Evolutionary conservation across 2,888 invertebrate species (phyloP).

Genomic region (Clostera curtula): DNA sequence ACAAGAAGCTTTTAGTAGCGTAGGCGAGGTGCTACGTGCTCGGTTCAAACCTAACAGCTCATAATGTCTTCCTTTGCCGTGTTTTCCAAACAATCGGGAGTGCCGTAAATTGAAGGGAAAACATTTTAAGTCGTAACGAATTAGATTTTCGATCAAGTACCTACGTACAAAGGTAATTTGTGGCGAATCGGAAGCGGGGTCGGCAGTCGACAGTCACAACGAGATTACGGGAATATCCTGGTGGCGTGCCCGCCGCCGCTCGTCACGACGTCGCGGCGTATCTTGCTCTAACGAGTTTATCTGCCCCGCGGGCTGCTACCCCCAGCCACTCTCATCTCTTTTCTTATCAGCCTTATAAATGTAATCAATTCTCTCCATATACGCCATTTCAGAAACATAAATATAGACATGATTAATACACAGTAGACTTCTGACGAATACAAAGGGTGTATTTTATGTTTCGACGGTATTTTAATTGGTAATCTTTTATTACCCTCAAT

Average conservation of each 20-base stretch:
- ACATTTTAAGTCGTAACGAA: conserved; percentile 49
- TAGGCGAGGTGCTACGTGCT: conserved; percentile 52
- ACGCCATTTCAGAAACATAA: conserved; percentile 1
- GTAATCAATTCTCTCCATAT: conserved; percentile 44
- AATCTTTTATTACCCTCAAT: too few species aligned
- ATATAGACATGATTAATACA: conserved; percentile 4
- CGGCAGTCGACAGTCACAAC: conserved; percentile 61
- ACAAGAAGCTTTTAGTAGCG: conserved; percentile 70
- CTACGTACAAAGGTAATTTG: conserved; percentile 58
- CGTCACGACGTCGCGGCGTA: conserved; percentile 39
- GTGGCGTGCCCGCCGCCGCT: conserved; percentile 38
- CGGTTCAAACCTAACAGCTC: conserved; percentile 39
- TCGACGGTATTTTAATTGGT: too few species aligned
- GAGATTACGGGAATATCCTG: conserved; percentile 62
- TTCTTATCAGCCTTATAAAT: conserved; percentile 52
- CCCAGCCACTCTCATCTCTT: conserved; percentile 53
- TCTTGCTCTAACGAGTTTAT: conserved; percentile 71
- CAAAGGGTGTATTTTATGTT: too few species aligned
- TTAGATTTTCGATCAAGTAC: conserved; percentile 57
- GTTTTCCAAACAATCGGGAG: conserved; percentile 37
- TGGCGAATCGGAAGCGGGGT: conserved; percentile 56
- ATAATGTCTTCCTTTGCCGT: conserved; percentile 37
- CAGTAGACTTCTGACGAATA: too few species aligned
- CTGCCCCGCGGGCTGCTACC: conserved; percentile 67
- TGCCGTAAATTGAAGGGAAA: conserved; percentile 41